Percentiles rank a stretch among this genome's conserved stretches.
These are phyloP conservation scores for Myodes glareolus DNA, from an alignment of 2,113 vertebrate genomes.

Conservation along the genomic window DNA sequence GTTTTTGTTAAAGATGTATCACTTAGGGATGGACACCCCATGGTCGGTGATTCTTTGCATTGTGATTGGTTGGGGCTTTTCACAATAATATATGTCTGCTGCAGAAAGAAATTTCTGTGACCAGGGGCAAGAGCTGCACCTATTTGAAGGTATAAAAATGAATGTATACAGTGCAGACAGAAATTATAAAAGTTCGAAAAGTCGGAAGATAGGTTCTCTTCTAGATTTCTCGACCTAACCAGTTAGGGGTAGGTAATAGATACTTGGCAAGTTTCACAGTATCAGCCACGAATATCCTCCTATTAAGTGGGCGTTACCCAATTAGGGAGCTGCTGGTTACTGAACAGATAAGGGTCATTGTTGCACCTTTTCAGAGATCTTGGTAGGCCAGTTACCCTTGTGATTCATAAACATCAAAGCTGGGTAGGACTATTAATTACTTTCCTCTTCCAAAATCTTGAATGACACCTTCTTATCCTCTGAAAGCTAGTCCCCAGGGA, in stretches of 20 bases:
- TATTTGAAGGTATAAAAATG: not conserved
- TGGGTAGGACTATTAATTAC: not conserved
- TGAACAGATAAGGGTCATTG: not conserved
- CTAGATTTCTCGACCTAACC: not conserved
- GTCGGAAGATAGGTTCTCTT: not conserved
- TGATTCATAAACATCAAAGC: not conserved
- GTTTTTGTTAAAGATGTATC: not conserved
- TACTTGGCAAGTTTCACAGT: not conserved
- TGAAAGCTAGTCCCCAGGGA: not conserved
- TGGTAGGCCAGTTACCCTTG: not conserved
- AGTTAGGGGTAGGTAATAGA: not conserved
- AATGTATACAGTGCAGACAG: not conserved
- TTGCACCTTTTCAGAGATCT: not conserved
- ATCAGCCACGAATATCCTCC: not conserved
- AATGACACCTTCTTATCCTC: not conserved
- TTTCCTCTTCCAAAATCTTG: not conserved
- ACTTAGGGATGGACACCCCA: not conserved
- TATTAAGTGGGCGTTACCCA: not conserved
- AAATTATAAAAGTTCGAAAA: not conserved
- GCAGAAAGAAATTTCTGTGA: not conserved
- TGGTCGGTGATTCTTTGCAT: not conserved
- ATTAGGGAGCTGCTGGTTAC: not conserved
- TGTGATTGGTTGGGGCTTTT: not conserved
- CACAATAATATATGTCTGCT: not conserved
- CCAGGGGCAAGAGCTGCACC: not conserved